A percentile compares a stretch with the other conserved stretches of the same genome.
Evolutionary conservation across 2,113 vertebrate species (phyloP).

Genomic region (Cyprinodon brontotheroides): DNA sequence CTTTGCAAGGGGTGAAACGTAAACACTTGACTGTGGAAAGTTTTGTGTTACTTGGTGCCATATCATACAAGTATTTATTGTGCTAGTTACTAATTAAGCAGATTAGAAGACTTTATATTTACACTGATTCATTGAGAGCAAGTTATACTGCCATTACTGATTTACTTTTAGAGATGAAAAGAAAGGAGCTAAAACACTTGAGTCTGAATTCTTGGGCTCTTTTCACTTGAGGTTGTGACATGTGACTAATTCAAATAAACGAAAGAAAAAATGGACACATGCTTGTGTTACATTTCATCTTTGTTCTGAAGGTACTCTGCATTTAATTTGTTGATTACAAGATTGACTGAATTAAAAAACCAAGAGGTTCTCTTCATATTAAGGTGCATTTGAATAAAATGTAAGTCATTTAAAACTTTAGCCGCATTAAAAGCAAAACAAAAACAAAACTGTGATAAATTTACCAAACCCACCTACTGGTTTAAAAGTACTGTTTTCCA

Average conservation of each 20-base stretch:
- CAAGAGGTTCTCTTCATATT: background rate
- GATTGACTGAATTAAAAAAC: background rate
- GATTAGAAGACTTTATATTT: conserved; percentile 27
- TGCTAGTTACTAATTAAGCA: conserved; percentile 74
- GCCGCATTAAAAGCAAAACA: background rate
- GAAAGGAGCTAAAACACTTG: conserved; percentile 27
- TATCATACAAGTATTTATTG: conserved; percentile 60
- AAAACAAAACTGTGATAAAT: background rate
- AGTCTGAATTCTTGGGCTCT: background rate
- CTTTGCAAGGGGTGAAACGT: conserved; percentile 9
- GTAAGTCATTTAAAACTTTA: background rate
- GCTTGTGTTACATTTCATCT: background rate
- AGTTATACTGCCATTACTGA: conserved; percentile 33
- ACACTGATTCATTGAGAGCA: conserved; percentile 25
- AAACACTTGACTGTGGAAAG: conserved; percentile 23
- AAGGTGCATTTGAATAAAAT: background rate
- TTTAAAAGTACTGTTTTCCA: background rate
- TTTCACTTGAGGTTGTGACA: background rate
- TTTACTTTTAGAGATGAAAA: conserved; percentile 41
- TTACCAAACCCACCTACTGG: accelerated
- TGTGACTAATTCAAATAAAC: background rate
- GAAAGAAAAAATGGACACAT: background rate
- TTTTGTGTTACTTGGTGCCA: conserved; percentile 7
- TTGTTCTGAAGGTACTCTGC: background rate
- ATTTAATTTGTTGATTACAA: background rate